A percentile compares a stretch with the other conserved stretches of the same genome.
These are phyloP conservation scores for Beris morrisii DNA, from an alignment of 2,888 invertebrate species.

Conservation along the genomic window DNA sequence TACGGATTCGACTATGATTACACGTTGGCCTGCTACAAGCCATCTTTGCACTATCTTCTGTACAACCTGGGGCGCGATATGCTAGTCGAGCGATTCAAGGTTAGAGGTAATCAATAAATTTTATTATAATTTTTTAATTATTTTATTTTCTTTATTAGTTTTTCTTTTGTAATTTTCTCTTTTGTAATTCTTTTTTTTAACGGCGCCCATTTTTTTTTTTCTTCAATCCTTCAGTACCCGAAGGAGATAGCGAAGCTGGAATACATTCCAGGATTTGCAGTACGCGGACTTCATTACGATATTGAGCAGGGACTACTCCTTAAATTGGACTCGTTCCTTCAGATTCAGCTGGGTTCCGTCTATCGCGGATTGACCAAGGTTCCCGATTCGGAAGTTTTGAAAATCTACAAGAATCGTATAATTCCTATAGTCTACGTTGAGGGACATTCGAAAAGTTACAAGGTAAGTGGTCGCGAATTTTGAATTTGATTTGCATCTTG, in stretches of 20 bases:
- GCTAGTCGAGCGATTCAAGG: slow-evolving; percentile 86
- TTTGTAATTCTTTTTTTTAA: neutral
- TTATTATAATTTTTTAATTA: neutral
- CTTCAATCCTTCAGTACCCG: slow-evolving; percentile 71
- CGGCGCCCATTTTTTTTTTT: neutral
- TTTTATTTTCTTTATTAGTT: slow-evolving; percentile 16
- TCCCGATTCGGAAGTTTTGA: slow-evolving; percentile 79
- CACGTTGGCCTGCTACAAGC: slow-evolving; percentile 93
- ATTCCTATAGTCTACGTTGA: slow-evolving; percentile 88
- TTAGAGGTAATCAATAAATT: slow-evolving; percentile 48
- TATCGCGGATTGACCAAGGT: slow-evolving; percentile 84
- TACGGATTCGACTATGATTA: slow-evolving; percentile 99
- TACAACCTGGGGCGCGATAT: slow-evolving; percentile 88
- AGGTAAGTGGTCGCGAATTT: slow-evolving; percentile 57
- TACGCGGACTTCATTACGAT: slow-evolving; percentile 97
- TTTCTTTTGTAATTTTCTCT: neutral
- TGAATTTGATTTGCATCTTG: neutral
- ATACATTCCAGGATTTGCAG: slow-evolving; percentile 92
- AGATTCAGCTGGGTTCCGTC: slow-evolving; percentile 94
- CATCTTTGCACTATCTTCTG: slow-evolving; percentile 82
- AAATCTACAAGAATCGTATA: slow-evolving; percentile 81
- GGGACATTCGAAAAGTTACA: slow-evolving; percentile 70
- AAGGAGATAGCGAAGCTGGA: slow-evolving; percentile 76
- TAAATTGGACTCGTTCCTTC: slow-evolving; percentile 94
- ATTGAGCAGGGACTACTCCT: slow-evolving; percentile 90